phyloP scores from a whole-genome alignment of 1,140 invertebrate genomes.

The Rhynchophorus ferrugineus region DNA sequence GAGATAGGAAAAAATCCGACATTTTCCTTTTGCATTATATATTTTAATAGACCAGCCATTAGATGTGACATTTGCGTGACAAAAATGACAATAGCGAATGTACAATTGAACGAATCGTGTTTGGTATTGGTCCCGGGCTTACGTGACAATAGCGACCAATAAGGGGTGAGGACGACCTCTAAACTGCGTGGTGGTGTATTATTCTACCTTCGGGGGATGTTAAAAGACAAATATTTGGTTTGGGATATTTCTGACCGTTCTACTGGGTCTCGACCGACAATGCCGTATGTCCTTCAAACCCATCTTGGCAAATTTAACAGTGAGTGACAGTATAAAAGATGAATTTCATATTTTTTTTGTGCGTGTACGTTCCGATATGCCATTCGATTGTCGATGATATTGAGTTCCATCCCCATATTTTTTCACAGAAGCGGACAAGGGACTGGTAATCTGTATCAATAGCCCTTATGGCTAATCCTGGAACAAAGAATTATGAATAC shows the following conservation, averaged over 20 bases:
- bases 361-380: constrained; percentile 8
- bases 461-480: constrained; percentile 29
- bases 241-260: constrained; percentile 9
- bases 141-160: constrained; percentile 34
- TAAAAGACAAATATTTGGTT: constrained; percentile 24
- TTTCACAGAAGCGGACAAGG: constrained; percentile 26
- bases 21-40: neutral
- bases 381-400: constrained; percentile 22
- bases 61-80: constrained; percentile 30
- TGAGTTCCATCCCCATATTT: constrained; percentile 26
- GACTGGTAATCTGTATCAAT: constrained; percentile 33
- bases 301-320: constrained; percentile 25
- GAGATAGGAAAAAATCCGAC: neutral
- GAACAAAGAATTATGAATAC: constrained; percentile 30
- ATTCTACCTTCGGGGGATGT: constrained; percentile 13
- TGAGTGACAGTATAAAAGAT: constrained; percentile 32
- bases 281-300: constrained; percentile 15
- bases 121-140: constrained; percentile 24
- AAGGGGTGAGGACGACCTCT: constrained; percentile 14
- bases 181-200: constrained; percentile 11
- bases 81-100: constrained; percentile 31
- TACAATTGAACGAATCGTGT: constrained; percentile 24
- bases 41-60: constrained; percentile 18
- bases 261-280: neutral
- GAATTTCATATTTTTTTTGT: constrained; percentile 30